These are phyloP conservation scores for Heteromyza rotundicornis DNA, from an alignment of 2,888 invertebrate genomes.

Conservation along the genomic window DNA sequence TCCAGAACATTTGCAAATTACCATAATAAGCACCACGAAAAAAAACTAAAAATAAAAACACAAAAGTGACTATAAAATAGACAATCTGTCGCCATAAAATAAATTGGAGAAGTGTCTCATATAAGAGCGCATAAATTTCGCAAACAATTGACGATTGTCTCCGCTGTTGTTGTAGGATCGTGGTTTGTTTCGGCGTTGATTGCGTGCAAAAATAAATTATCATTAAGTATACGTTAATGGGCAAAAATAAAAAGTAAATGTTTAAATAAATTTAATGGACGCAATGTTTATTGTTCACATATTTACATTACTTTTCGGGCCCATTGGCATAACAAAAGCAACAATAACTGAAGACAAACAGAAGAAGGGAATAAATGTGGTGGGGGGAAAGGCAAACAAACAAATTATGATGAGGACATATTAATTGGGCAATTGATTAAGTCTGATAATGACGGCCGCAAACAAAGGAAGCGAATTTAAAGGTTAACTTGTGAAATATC, in stretches of 20 bases:
- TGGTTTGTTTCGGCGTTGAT: conserved; percentile 5
- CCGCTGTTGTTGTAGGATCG: neutral
- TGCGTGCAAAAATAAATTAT: conserved; percentile 14
- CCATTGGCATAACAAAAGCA: conserved; percentile 5
- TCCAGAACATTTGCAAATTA: neutral
- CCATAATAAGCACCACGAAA: neutral
- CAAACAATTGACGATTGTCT: neutral
- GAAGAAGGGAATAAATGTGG: neutral
- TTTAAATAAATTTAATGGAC: conserved; percentile 18
- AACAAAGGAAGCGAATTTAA: neutral
- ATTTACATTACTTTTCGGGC: no score
- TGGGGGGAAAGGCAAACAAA: neutral
- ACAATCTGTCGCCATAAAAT: neutral
- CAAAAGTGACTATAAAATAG: neutral
- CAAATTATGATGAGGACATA: neutral
- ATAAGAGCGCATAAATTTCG: neutral
- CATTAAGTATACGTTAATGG: neutral
- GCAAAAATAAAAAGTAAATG: conserved; percentile 13
- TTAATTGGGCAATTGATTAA: neutral
- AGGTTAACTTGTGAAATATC: neutral
- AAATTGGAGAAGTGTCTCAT: neutral
- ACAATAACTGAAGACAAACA: neutral
- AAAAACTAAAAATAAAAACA: no score
- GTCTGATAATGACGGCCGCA: neutral
- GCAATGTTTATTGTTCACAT: neutral